Percentiles rank a stretch among this genome's conserved stretches.
Evolutionary conservation across 92 coral and sea anemone genomes (phyloP).

Genomic region (Chrysogorgia sp.): DNA sequence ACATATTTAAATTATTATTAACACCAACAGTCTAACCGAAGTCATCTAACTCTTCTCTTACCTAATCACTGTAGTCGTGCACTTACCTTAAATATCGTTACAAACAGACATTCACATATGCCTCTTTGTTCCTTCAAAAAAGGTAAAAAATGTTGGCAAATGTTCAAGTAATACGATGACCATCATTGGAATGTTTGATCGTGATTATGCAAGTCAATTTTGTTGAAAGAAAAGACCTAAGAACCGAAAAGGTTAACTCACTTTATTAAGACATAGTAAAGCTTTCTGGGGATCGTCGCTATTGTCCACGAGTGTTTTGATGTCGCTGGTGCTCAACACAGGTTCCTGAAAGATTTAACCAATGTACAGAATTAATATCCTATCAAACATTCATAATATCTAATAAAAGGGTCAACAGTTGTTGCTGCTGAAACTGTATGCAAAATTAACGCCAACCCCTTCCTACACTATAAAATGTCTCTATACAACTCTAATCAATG

Average conservation of each 20-base stretch:
- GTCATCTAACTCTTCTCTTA: background rate
- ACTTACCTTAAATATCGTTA: constrained; percentile 75
- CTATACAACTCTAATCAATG: too few relatives aligned
- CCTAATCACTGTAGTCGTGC: too few relatives aligned
- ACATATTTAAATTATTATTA: background rate
- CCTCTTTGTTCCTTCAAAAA: constrained; percentile 72
- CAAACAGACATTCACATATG: constrained; percentile 78
- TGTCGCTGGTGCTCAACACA: constrained; percentile 63
- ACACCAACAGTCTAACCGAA: background rate
- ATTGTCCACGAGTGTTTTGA: constrained; percentile 59
- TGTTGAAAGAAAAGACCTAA: background rate
- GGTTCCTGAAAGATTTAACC: constrained; percentile 66
- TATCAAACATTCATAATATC: too few relatives aligned
- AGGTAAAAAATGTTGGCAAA: background rate
- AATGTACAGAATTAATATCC: background rate
- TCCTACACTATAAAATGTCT: too few relatives aligned
- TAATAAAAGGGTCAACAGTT: too few relatives aligned
- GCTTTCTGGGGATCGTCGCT: constrained; percentile 67
- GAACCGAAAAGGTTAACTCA: constrained; percentile 29
- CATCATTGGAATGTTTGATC: too few relatives aligned
- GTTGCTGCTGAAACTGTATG: too few relatives aligned
- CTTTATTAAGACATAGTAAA: constrained; percentile 72
- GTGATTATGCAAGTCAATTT: background rate
- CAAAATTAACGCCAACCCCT: too few relatives aligned
- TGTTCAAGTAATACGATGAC: too few relatives aligned